Conservation (phyloP, 64 coral and sea anemone genomes). For the Platygyra sinensis region DNA sequence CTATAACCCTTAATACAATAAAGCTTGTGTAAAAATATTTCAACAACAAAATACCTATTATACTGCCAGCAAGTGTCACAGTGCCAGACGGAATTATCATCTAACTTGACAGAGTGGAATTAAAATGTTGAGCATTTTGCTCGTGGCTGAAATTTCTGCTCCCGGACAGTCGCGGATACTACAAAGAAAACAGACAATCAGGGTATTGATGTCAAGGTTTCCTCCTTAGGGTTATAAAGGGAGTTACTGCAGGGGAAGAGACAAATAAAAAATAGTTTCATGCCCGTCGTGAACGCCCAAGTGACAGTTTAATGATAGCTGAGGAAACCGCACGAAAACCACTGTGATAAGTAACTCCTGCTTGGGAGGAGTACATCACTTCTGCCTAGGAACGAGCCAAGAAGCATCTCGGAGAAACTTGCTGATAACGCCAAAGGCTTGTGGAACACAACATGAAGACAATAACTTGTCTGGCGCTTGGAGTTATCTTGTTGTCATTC, state of each 20-base stretch:
- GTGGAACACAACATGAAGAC: neutral
- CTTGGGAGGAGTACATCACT: neutral
- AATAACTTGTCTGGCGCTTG: neutral
- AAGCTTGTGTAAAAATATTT: neutral
- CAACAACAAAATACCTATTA: neutral
- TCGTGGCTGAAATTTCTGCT: conserved; percentile 42
- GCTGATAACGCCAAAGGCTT: too few species aligned
- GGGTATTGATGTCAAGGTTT: conserved; percentile 26
- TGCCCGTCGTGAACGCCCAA: neutral
- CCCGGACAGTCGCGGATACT: conserved; percentile 3
- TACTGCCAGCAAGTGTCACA: neutral
- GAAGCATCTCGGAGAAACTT: neutral
- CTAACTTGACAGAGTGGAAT: conserved; percentile 30
- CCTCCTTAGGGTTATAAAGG: conserved; percentile 16
- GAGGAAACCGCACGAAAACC: neutral
- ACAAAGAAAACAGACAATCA: conserved; percentile 2
- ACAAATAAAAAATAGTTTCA: neutral
- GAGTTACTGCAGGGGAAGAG: neutral
- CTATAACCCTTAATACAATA: neutral
- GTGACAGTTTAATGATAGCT: neutral
- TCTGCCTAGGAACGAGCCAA: neutral
- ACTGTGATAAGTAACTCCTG: neutral
- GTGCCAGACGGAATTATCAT: conserved; percentile 38
- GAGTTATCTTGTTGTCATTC: neutral
- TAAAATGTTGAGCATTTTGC: conserved; percentile 39